Conservation (phyloP, 2,888 invertebrate species). For the Cenopis cana region DNA sequence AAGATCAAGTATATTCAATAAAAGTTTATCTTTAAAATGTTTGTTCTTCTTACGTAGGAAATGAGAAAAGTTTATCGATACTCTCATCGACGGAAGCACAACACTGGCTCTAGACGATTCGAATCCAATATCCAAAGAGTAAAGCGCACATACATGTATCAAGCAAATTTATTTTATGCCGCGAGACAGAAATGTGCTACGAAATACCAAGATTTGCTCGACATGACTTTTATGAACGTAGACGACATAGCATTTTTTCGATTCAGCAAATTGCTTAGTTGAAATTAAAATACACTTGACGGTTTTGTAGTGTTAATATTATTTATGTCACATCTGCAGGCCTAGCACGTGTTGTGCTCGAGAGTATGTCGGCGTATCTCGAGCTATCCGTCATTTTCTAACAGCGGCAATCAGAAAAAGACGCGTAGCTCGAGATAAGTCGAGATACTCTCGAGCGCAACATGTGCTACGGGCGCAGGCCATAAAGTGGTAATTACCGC, state of each 20-base stretch:
- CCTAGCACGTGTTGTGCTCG: too few relatives aligned
- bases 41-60: conserved; percentile 11
- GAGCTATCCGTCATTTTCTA: too few relatives aligned
- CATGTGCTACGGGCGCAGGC: too few relatives aligned
- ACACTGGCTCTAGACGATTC: conserved; percentile 20
- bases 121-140: conserved; percentile 25
- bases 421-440: too few relatives aligned
- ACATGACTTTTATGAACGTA: conserved; percentile 2
- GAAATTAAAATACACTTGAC: neutral
- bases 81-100: conserved; percentile 2
- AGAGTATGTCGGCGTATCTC: too few relatives aligned
- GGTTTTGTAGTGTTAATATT: too few relatives aligned
- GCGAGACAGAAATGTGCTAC: conserved; percentile 7
- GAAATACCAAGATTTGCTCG: conserved; percentile 29
- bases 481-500: too few relatives aligned
- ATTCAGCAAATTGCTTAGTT: conserved; percentile 2
- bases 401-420: too few relatives aligned
- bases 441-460: too few relatives aligned
- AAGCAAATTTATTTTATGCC: conserved; percentile 26
- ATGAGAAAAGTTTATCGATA: conserved; percentile 36
- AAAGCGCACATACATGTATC: conserved; percentile 26
- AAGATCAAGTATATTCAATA: neutral
- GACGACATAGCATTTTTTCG: conserved; percentile 3
- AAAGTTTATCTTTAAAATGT: neutral
- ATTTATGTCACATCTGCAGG: too few relatives aligned